phyloP scores from a whole-genome alignment of 2,797 vertebrate genomes.

The Pangasius djambal region DNA sequence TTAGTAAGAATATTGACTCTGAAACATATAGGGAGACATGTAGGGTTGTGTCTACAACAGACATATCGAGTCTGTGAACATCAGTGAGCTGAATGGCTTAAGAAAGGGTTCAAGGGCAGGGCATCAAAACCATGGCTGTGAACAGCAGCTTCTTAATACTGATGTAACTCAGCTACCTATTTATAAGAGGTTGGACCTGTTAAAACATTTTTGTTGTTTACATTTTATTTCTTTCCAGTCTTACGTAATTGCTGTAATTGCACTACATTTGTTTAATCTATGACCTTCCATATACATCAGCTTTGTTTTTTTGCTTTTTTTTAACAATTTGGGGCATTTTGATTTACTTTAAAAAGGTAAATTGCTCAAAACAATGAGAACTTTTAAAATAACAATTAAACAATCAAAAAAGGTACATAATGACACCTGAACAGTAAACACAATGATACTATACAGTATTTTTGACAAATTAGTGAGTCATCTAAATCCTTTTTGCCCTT shows the following conservation, averaged over 20 bases:
- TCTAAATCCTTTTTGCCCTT: conserved; percentile 60
- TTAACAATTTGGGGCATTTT: conserved; percentile 51
- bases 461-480: conserved; percentile 62
- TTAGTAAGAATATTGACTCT: not conserved
- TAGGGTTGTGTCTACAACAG: conserved; percentile 42
- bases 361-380: conserved; percentile 40
- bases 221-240: not conserved
- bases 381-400: conserved; percentile 37
- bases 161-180: conserved; percentile 21
- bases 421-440: conserved; percentile 61
- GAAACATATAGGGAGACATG: conserved; percentile 18
- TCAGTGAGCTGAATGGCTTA: conserved; percentile 23
- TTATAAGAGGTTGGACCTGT: not conserved
- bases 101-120: conserved; percentile 28
- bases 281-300: conserved; percentile 4
- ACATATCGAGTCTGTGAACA: conserved; percentile 11
- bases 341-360: conserved; percentile 46
- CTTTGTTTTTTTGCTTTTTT: not conserved
- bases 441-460: conserved; percentile 67
- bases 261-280: not conserved
- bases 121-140: conserved; percentile 42
- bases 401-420: conserved; percentile 36
- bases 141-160: conserved; percentile 36
- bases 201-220: not conserved
- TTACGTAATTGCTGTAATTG: conserved; percentile 2